Conservation (phyloP, 2,113 vertebrate genomes). For the Thryonomys swinderianus region DNA sequence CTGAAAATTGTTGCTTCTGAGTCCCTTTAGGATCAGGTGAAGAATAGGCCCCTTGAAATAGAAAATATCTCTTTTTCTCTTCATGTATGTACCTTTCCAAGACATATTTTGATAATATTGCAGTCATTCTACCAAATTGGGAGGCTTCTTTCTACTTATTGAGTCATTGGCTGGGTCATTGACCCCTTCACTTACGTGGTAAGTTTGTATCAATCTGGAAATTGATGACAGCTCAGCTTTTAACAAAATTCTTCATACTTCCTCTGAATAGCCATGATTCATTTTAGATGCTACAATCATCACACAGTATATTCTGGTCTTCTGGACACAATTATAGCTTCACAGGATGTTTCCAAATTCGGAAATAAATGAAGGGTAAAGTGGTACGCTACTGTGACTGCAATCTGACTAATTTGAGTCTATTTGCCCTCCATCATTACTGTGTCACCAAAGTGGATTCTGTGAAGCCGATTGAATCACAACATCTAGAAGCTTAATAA, state of each 20-base stretch:
- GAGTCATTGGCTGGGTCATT: constrained; percentile 3
- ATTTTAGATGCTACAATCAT: constrained; percentile 59
- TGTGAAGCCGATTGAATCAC: constrained; percentile 65
- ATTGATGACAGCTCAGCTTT: background rate
- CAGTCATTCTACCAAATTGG: constrained; percentile 7
- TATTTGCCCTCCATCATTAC: constrained; percentile 71
- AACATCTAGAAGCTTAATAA: constrained; percentile 69
- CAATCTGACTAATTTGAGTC: constrained; percentile 62
- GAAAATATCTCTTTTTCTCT: constrained; percentile 40
- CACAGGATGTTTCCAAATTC: constrained; percentile 50
- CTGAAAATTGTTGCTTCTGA: background rate
- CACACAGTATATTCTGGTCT: constrained; percentile 46
- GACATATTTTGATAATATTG: background rate
- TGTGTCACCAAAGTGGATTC: constrained; percentile 69
- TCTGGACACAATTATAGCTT: constrained; percentile 45
- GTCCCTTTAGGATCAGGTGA: constrained; percentile 18
- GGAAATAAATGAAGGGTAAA: constrained; percentile 73
- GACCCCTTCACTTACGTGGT: background rate
- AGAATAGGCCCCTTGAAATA: constrained; percentile 13
- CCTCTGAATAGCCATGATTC: constrained; percentile 45
- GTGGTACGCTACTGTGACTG: constrained; percentile 32
- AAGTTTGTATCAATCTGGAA: constrained; percentile 11
- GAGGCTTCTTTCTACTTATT: constrained; percentile 50
- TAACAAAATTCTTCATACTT: constrained; percentile 52
- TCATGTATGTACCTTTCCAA: constrained; percentile 44